Conservation (phyloP, 2,888 invertebrate genomes). For the Agonopterix alstromeriana region DNA sequence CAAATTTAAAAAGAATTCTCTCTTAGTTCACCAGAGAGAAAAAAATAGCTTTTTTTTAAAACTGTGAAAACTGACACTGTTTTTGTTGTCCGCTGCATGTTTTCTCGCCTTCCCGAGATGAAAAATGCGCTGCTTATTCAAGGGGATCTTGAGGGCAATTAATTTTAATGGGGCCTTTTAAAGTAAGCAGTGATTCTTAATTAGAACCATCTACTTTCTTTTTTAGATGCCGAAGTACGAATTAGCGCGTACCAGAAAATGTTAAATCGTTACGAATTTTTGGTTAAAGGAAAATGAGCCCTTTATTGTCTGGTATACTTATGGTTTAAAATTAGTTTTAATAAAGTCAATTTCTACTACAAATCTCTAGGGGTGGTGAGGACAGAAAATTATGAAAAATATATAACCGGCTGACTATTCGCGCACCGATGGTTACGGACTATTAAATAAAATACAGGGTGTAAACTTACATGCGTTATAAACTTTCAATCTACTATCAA, state of each 20-base stretch:
- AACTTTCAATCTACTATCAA: no score
- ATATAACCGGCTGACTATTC: no score
- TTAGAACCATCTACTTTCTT: constrained; percentile 33
- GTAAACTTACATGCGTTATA: no score
- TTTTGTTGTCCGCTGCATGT: not conserved
- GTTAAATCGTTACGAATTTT: not conserved
- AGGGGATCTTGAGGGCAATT: constrained; percentile 26
- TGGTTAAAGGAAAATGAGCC: no score
- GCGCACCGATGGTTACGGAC: no score
- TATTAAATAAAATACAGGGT: no score
- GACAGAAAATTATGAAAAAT: no score
- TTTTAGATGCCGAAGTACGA: constrained; percentile 11
- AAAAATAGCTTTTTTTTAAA: not conserved
- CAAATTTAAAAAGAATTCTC: no score
- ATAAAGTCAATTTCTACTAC: no score
- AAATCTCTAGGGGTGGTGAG: no score
- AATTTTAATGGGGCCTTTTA: constrained; percentile 39
- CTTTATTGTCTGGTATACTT: no score
- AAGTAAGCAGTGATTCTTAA: constrained; percentile 42
- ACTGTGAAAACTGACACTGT: not conserved
- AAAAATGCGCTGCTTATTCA: constrained; percentile 8
- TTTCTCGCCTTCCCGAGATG: not conserved
- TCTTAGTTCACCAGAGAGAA: not conserved
- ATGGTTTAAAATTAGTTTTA: no score
- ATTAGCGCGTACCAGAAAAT: constrained; percentile 12